A percentile compares a stretch with the other conserved stretches of the same genome.
phyloP scores from a whole-genome alignment of 2,113 vertebrate genomes.

The Pituophis catenifer region DNA sequence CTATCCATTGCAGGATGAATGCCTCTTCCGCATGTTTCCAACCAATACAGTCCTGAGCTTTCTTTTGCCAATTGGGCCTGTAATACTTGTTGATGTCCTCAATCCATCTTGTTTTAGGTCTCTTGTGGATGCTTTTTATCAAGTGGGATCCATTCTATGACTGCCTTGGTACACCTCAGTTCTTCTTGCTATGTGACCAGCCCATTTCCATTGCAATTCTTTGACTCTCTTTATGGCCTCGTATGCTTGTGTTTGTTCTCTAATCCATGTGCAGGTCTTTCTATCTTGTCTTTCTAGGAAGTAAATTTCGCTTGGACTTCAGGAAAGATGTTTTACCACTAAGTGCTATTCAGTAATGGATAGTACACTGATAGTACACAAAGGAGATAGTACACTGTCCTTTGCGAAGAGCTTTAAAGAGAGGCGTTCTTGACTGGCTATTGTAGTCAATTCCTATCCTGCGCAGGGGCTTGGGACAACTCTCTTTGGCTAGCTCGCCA shows the following conservation, averaged over 20 bases:
- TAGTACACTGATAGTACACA: no score
- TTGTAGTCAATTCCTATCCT: no score
- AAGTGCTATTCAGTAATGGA: neutral
- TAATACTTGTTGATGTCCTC: neutral
- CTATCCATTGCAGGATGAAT: neutral
- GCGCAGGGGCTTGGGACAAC: neutral
- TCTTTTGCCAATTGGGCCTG: neutral
- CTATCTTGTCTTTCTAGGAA: neutral
- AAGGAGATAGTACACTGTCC: neutral
- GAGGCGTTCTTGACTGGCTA: neutral
- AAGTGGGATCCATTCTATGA: no score
- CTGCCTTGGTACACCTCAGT: no score
- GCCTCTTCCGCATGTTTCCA: no score
- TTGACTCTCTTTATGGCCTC: no score
- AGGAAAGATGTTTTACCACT: neutral
- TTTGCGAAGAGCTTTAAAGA: neutral
- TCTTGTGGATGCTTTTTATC: no score
- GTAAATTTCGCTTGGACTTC: neutral
- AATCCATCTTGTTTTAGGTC: neutral
- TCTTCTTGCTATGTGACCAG: no score
- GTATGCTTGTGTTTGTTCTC: no score
- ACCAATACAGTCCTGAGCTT: neutral
- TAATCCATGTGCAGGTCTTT: no score
- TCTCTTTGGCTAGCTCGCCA: no score
- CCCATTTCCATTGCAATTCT: no score